Conservation (phyloP, 2,797 vertebrate species). For the Sus cebifrons region DNA sequence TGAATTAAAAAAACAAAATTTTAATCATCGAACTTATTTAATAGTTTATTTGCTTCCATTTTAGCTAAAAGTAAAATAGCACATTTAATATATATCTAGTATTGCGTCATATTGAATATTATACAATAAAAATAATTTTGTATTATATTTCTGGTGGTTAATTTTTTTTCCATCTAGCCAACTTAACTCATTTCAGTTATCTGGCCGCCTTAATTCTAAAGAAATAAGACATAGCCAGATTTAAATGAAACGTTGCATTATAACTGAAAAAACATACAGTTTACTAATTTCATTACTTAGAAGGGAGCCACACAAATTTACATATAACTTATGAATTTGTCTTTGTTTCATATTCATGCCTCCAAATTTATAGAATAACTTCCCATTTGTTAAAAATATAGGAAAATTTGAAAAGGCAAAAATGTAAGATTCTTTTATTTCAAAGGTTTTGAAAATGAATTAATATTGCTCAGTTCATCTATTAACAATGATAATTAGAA, state of each 20-base stretch:
- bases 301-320: neutral
- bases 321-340: neutral
- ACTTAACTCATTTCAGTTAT: constrained; percentile 27
- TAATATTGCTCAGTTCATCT: neutral
- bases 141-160: neutral
- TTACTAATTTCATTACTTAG: constrained; percentile 11
- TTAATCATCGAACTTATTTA: neutral
- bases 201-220: neutral
- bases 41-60: constrained; percentile 4
- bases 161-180: neutral
- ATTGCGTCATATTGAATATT: neutral
- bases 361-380: neutral
- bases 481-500: neutral
- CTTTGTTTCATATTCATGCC: too few relatives aligned
- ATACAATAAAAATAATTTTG: constrained; percentile 44
- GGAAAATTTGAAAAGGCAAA: constrained; percentile 40
- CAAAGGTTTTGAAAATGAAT: constrained; percentile 23
- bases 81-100: neutral
- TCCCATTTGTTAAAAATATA: constrained; percentile 20
- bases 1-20: neutral
- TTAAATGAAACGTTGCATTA: neutral
- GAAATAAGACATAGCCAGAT: neutral
- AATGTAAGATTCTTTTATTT: neutral
- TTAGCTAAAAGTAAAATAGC: constrained; percentile 52
- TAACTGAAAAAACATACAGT: neutral